A percentile compares a stretch with the other conserved stretches of the same genome.
Evolutionary conservation across 1,140 invertebrate genomes (phyloP).

Genomic region (Patella vulgata): DNA sequence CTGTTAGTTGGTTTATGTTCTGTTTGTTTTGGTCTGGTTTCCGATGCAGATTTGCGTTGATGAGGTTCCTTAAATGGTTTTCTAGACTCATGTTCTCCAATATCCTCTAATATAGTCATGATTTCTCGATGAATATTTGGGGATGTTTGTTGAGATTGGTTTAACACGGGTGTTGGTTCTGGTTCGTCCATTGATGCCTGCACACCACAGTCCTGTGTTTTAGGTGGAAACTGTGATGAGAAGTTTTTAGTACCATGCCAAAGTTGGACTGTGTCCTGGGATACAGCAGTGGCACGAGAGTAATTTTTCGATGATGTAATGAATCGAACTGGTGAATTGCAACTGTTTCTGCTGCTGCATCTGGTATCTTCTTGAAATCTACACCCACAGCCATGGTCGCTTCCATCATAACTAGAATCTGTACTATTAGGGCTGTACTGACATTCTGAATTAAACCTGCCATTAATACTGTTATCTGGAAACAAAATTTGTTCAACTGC

Average conservation of each 20-base stretch:
- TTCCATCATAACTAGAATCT: constrained; percentile 2
- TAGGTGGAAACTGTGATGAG: constrained; percentile 59
- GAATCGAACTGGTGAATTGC: background rate
- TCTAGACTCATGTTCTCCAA: constrained; percentile 26
- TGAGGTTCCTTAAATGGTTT: background rate
- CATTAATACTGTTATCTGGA: constrained; percentile 14
- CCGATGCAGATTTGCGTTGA: constrained; percentile 3
- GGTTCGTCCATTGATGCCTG: constrained; percentile 47
- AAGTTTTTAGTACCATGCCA: constrained; percentile 62
- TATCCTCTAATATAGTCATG: constrained; percentile 47
- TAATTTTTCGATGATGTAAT: background rate
- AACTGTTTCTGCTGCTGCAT: background rate
- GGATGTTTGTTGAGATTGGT: constrained; percentile 49
- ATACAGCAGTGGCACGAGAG: constrained; percentile 42
- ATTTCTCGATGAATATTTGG: constrained; percentile 42
- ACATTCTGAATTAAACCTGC: background rate
- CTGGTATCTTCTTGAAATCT: no score
- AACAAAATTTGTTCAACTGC: constrained; percentile 53
- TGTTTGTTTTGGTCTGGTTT: background rate
- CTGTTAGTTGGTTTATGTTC: no score
- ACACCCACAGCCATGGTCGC: constrained; percentile 2
- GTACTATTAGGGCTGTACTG: background rate
- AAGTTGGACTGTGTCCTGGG: constrained; percentile 52
- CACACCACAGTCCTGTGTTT: constrained; percentile 54
- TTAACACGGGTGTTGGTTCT: constrained; percentile 8